A percentile compares a stretch with the other conserved stretches of the same genome.
Evolutionary conservation across 92 coral and sea anemone species (phyloP).

Genomic region (Palythoa heliodiscus): DNA sequence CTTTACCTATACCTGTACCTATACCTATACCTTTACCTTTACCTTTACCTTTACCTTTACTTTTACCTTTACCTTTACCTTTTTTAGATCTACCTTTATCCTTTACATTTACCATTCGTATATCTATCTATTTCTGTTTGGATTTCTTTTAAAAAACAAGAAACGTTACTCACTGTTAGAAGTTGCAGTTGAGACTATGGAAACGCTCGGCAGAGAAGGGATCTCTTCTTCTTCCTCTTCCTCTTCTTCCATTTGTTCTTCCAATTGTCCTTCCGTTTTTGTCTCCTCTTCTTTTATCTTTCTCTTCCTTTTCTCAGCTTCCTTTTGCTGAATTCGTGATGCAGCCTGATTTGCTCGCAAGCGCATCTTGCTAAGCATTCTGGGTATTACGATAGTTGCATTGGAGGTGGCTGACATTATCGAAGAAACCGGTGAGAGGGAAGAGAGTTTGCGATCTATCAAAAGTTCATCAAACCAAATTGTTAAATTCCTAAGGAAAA

Average conservation of each 20-base stretch:
- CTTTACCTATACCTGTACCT: too few species aligned
- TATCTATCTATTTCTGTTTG: background rate
- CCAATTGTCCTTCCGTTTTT: background rate
- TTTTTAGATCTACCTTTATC: too few species aligned
- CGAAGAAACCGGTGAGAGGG: constrained; percentile 11
- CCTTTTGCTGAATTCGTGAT: background rate
- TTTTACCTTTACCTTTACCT: too few species aligned
- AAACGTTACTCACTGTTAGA: constrained; percentile 2
- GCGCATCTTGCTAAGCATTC: constrained; percentile 43
- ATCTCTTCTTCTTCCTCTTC: background rate
- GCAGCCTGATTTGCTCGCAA: constrained; percentile 19
- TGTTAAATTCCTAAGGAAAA: background rate
- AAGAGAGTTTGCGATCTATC: constrained; percentile 1
- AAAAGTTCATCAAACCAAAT: background rate
- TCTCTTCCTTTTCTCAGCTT: background rate
- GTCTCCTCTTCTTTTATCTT: background rate
- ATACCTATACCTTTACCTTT: too few species aligned
- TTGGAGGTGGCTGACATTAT: constrained; percentile 23
- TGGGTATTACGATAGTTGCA: constrained; percentile 27
- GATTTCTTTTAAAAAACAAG: background rate
- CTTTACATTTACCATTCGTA: background rate
- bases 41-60: too few species aligned
- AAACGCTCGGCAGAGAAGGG: constrained; percentile 20
- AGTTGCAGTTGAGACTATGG: constrained; percentile 29
- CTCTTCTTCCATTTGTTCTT: background rate